Evolutionary conservation across 2,888 invertebrate species (phyloP), one percentile per base, ranked within the genome.

Genomic region (Parnassius orleans): DNA sequence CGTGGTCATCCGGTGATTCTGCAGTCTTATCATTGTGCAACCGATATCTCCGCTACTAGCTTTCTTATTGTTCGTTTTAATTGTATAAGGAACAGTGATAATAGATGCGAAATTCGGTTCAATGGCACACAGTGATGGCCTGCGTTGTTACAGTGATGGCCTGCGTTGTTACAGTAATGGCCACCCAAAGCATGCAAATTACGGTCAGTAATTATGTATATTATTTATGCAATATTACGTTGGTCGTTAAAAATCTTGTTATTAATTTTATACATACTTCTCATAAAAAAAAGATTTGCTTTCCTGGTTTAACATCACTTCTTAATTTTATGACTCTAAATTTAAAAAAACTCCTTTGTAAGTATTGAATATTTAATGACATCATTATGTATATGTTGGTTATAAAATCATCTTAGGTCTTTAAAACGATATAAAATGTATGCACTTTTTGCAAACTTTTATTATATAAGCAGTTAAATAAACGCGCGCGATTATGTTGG

Each of bases 51-150:
- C 53, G 71, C 68, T 69, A 79, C 77, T 76, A 77, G 71, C 89
- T 90, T 90, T 90, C 89, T 87, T 85, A 89, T 89, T 90, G 89
- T 90, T 84, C 75, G 78, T 78, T 73, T 87, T 86, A 86, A 88
- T 88, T 86, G 82, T 78, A 78, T 77, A 75, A 75, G 69, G 72
- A 74, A 69, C 33, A 33, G 69, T 70, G 70, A 66, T 70, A 73
- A 71, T 64, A 58, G 68, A 67, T 66, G 63, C 54, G 66, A 63
- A 72, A 78, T 77, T 68, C 78, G 70, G 81, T 80, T 84, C 84
- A 86, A 87, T 86, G 86, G 77, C 76, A 76, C 59, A 15, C 12
- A 10, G 50, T 5, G n/a, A 57, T 14, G 48, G n/a, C 9, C 3
- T 51, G 24, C 24, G 19, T 15, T 11, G 10, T 15, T 50, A 51